Conservation (phyloP, 2,888 invertebrate species). For the Conus canariensis region DNA sequence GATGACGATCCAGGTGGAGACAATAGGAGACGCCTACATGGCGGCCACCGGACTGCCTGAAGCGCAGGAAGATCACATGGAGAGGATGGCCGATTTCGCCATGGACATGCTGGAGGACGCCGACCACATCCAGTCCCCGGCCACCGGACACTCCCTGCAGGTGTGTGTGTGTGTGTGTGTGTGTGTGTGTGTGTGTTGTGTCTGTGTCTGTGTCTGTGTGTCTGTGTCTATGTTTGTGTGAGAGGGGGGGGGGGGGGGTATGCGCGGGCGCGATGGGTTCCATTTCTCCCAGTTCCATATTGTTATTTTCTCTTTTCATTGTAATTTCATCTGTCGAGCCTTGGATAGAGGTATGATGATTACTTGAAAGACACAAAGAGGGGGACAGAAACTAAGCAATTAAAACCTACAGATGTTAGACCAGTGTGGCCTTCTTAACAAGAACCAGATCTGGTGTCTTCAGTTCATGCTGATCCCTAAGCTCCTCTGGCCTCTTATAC, state of each 20-base stretch:
- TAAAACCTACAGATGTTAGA: no score
- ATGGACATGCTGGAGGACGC: slow-evolving; percentile 68
- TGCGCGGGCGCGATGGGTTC: no score
- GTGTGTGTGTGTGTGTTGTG: slow-evolving; percentile 16
- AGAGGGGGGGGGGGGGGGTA: neutral
- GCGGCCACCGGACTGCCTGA: slow-evolving; percentile 69
- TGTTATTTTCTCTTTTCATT: neutral
- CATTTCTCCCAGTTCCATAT: no score
- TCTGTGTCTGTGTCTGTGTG: no score
- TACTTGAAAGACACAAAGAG: no score
- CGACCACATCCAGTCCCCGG: slow-evolving; percentile 64
- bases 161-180: slow-evolving; percentile 16
- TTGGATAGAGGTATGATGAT: no score
- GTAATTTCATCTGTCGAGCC: no score
- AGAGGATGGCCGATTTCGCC: slow-evolving; percentile 68
- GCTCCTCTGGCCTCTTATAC: no score
- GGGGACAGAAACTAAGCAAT: no score
- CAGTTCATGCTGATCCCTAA: no score
- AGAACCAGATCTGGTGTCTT: no score
- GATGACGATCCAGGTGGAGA: slow-evolving; percentile 62
- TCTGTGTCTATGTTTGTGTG: neutral
- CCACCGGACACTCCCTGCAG: slow-evolving; percentile 63
- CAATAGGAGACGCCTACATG: slow-evolving; percentile 74
- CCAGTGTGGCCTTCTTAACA: no score
- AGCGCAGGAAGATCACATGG: slow-evolving; percentile 59